Conservation (phyloP, 2,797 vertebrate genomes). For the Pempheris klunzingeri region DNA sequence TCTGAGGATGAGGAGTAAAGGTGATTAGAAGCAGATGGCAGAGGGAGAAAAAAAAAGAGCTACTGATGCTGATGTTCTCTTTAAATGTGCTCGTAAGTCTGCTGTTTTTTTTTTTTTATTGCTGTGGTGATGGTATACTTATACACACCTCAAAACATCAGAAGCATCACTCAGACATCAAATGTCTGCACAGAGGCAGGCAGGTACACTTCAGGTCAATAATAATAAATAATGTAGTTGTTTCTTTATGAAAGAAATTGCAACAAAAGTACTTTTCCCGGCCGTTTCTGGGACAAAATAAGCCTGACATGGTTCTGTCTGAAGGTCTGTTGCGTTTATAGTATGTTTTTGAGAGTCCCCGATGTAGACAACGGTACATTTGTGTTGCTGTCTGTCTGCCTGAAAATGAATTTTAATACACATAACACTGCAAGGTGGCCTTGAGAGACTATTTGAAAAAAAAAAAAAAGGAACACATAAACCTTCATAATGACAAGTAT, state of each 20-base stretch:
- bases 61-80: background rate
- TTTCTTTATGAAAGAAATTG: background rate
- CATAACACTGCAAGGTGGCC: background rate
- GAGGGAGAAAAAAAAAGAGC: background rate
- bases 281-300: background rate
- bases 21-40: background rate
- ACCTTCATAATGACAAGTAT: constrained; percentile 10
- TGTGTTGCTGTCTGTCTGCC: background rate
- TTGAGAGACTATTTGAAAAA: constrained; percentile 22
- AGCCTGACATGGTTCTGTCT: too few relatives aligned
- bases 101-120: background rate
- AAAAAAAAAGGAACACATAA: constrained; percentile 27
- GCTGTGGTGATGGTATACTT: background rate
- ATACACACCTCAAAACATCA: background rate
- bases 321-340: background rate
- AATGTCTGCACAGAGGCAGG: background rate
- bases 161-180: background rate
- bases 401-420: constrained; percentile 1
- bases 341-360: background rate
- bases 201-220: background rate
- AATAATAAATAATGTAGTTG: background rate
- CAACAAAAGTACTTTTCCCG: background rate
- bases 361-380: background rate
- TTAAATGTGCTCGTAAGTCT: background rate
- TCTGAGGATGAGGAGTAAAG: background rate